Percentiles rank a stretch among this genome's conserved stretches.
Conservation (phyloP, 2,888 invertebrate genomes). For the Disparrhopalites patrizii region DNA sequence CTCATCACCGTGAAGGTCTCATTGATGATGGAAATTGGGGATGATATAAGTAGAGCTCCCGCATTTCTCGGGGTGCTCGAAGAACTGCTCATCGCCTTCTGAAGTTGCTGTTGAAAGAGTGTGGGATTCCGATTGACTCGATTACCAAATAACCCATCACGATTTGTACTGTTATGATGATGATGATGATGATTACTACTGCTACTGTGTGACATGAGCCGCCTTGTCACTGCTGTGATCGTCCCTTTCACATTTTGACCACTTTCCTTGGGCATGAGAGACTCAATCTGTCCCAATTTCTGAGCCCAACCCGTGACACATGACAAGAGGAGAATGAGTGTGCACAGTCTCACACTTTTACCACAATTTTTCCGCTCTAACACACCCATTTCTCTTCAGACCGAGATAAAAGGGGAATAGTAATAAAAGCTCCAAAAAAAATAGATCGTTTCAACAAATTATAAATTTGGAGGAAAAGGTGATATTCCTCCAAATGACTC, state of each 20-base stretch:
- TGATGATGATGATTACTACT: neutral
- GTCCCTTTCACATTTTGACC: conserved; percentile 24
- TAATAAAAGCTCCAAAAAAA: neutral
- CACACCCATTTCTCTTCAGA: conserved; percentile 21
- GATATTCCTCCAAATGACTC: too few species aligned
- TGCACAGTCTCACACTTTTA: conserved; percentile 25
- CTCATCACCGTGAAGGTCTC: conserved; percentile 9
- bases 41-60: neutral
- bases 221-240: conserved; percentile 25
- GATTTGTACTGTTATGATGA: neutral
- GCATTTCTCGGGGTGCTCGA: neutral
- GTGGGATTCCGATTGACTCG: neutral
- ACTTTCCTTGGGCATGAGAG: conserved; percentile 34
- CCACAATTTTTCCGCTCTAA: conserved; percentile 23
- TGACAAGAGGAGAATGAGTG: conserved; percentile 24
- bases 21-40: neutral
- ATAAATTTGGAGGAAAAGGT: too few species aligned
- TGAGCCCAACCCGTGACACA: conserved; percentile 21
- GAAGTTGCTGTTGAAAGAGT: neutral
- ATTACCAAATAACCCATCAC: conserved; percentile 3
- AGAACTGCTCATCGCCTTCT: neutral
- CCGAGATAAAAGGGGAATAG: too few species aligned
- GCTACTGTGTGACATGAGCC: conserved; percentile 6
- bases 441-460: too few species aligned
- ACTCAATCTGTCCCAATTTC: conserved; percentile 34